Evolutionary conservation across 2,888 invertebrate species (phyloP), one percentile per base, ranked within the genome.

Genomic region (Patella ulyssiponensis): DNA sequence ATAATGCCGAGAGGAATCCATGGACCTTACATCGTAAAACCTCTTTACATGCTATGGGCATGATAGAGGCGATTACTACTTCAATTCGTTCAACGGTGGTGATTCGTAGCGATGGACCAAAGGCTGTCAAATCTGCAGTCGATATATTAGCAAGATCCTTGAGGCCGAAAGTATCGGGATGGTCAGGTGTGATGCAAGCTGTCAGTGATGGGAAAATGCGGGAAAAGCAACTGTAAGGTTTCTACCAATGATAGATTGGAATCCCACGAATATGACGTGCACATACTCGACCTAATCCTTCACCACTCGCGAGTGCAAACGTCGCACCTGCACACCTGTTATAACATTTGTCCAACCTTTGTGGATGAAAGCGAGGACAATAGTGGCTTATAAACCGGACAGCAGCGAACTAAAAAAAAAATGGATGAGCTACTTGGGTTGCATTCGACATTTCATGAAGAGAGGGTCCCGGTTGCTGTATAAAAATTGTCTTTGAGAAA

Each of bases 161-260:
- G 14, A 56, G 70, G 11, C 53, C 77, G 17, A 72, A 73, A 51
- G 73, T 70, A 20, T 82, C 83, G 52, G 75, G 69, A 11, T 85
- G 86, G 83, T 79, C 80, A n/a, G 84, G 83, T 3, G 53, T 79
- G 20, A 85, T 84, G 85, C 84, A 86, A 77, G 69, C 54, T 51
- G 56, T 81, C 1, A 64, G 64, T 51, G 73, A 77, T 3, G 83
- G 79, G 15, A 71, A 7, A 76, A 82, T 71, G 82, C 81, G 27
- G 85, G 84, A 12, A 77, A 82, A 78, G 75, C 84, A 3, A 72
- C 77, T 56, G 17, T 56, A 56, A 56, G 17, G 14, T 56, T 56
- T 56, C 56, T 56, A 56, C 56, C 56, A 56, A 56, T 56, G 56
- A 56, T 56, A 56, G 17, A 56, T 2, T 15, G 12, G 56, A 12